Base-by-base conservation (phyloP, 2,113 vertebrate genomes). In the Tragelaphus scriptus region DNA sequence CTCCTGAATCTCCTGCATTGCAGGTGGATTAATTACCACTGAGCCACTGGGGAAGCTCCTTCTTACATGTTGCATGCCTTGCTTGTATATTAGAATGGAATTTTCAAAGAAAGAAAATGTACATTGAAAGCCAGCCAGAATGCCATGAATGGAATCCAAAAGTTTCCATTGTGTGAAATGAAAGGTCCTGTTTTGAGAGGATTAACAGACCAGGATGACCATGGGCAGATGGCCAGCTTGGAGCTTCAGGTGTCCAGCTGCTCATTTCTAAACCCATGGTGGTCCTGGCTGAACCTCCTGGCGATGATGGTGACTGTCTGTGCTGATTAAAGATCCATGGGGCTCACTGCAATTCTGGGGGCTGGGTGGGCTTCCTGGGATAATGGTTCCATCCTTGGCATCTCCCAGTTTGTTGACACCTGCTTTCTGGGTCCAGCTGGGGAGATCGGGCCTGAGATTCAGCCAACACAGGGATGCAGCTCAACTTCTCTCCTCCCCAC, bases 31-130 rank as follows among this genome's bases (percentile, higher is more conserved):
- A 13, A 12, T 44, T 44, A 77, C 71, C 71, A 44, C 71, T 77
- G 71, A 77, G 23, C 36, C 3, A 26, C 71, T 1, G 0, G 23
- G 68, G 23, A 77, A 2, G 12, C 12, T 71, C 68, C 36, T 77
- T 75, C 49, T 84, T 65, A 79, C 5, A 71, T 55, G 25, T 11
- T 71, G n/a, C 32, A 6, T 1, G 6, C 23, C 11, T 87, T 94
- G 28, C 28, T 88, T 95, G 82, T 92, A 19, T 55, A 75, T 65
- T 49, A 84, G 55, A 75, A 32, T 40, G 56, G 25, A 25, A 44
- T 56, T 91, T 94, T 81, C 85, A 96, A 90, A 94, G 82, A 92
- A 63, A 90, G 51, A 51, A 79, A 59, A 93, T 17, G 30, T 32
- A 86, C 17, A 71, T 47, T 75, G 44, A 28, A 84, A 40, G 25